These are phyloP conservation scores for Troilus luridus DNA, from an alignment of 2,888 invertebrate species.

Conservation along the genomic window DNA sequence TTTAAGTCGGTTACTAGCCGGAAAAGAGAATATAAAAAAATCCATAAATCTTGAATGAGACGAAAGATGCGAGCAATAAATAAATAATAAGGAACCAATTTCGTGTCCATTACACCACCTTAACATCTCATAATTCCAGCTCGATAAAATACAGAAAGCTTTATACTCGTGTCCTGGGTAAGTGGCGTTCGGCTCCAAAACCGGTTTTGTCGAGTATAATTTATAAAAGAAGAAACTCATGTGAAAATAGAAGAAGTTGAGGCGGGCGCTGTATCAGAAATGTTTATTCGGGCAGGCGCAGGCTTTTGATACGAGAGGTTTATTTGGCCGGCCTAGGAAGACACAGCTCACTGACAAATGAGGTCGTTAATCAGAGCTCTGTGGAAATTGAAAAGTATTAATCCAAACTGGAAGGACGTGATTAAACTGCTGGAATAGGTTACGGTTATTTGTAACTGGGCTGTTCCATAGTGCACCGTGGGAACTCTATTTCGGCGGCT, in stretches of 20 bases:
- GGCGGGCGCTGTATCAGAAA: constrained; percentile 28
- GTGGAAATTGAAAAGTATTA: constrained; percentile 56
- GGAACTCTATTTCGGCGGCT: not conserved
- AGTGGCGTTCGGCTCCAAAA: constrained; percentile 17
- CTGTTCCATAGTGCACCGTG: constrained; percentile 40
- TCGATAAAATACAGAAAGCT: constrained; percentile 20
- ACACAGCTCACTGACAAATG: constrained; percentile 35
- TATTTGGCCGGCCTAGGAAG: constrained; percentile 29
- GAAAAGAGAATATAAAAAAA: not conserved
- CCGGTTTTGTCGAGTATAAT: not conserved
- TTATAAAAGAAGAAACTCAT: constrained; percentile 18
- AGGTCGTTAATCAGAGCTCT: constrained; percentile 50
- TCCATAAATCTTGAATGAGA: not conserved
- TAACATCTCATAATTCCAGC: not conserved
- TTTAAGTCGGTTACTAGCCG: not conserved
- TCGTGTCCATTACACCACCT: constrained; percentile 25
- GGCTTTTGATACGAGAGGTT: constrained; percentile 47
- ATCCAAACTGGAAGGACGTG: constrained; percentile 48
- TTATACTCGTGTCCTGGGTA: not conserved
- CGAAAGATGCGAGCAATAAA: not conserved
- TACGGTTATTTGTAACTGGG: constrained; percentile 48
- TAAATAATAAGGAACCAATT: not conserved
- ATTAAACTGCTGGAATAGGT: constrained; percentile 50
- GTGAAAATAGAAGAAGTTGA: constrained; percentile 38
- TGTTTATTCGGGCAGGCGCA: constrained; percentile 36